Evolutionary conservation across 2,113 vertebrate genomes (phyloP), one percentile per base, ranked within the genome.

Genomic region (Pardalotus punctatus): DNA sequence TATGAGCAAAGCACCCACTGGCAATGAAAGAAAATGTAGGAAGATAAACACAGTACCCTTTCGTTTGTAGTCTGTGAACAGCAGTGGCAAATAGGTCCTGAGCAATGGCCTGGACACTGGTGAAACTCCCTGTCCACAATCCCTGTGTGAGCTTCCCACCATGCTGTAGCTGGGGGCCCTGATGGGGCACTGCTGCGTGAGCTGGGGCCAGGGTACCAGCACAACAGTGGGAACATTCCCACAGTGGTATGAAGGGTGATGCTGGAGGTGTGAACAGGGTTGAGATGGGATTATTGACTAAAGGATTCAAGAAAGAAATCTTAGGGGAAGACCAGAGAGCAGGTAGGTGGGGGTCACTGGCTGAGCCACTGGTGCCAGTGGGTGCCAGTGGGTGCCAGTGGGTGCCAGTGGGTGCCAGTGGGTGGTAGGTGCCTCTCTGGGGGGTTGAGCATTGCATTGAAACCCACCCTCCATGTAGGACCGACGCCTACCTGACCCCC

Each of bases 121-220:
- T 54, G 67, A 61, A 77, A 51, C 11, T 54, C 9, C 29, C 11
- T 47, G 27, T 79, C 36, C 1, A 5, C 40, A 15, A 3, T 69
- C 33, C 54, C 53, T 82, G 12, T 5, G 0, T 42, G 27, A 58
- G 4, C 31, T 67, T 80, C 11, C 8, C 18, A 16, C 3, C 4
- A 10, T 0, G 0, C n/a, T 2, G 0, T 31, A 42, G 35, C 20
- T 28, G 22, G 23, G 24, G 11, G 6, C 21, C 24, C 29, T n/a
- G n/a, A 18, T 24, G 35, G 18, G 47, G n/a, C 23, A 23, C 15
- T 1, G 0, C 50, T 65, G 57, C 25, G 22, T 58, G n/a, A 40
- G 13, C 14, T 50, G 43, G 10, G 38, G 11, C 43, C 28, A 45
- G 36, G 56, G 33, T 35, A 5, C 21, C n/a, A 51, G 16, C 45